Percentiles rank a stretch among this genome's conserved stretches.
phyloP scores from a whole-genome alignment of 2,888 invertebrate species.

The Leptopilina myrica region DNA sequence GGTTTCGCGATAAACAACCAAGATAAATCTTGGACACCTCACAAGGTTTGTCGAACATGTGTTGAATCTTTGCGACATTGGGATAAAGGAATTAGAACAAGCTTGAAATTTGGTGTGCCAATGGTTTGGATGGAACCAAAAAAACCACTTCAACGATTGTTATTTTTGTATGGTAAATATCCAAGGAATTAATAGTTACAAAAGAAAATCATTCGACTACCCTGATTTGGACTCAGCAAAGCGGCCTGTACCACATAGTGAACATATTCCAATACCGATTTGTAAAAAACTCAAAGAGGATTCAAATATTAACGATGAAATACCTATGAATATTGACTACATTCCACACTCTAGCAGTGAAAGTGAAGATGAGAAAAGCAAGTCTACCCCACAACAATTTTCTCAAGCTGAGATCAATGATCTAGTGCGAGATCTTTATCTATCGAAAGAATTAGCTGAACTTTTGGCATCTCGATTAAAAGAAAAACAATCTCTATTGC shows the following conservation, averaged over 20 bases:
- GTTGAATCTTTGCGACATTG: slow-evolving; percentile 52
- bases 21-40: slow-evolving; percentile 56
- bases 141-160: background rate
- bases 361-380: slow-evolving; percentile 10
- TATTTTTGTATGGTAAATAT: background rate
- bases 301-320: background rate
- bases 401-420: background rate
- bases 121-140: slow-evolving; percentile 22
- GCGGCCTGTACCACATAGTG: background rate
- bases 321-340: background rate
- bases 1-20: slow-evolving; percentile 53
- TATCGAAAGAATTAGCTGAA: background rate
- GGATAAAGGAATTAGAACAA: slow-evolving; percentile 50
- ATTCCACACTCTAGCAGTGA: background rate
- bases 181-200: background rate
- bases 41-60: slow-evolving; percentile 55
- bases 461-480: too few relatives aligned
- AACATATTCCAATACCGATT: background rate
- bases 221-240: background rate
- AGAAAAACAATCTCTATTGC: too few relatives aligned
- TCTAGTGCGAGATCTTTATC: background rate
- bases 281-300: background rate
- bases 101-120: background rate
- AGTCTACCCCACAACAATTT: background rate
- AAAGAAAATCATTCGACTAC: background rate